phyloP scores from a whole-genome alignment of 2,888 invertebrate species.

The Leptarthrus brevirostris region DNA sequence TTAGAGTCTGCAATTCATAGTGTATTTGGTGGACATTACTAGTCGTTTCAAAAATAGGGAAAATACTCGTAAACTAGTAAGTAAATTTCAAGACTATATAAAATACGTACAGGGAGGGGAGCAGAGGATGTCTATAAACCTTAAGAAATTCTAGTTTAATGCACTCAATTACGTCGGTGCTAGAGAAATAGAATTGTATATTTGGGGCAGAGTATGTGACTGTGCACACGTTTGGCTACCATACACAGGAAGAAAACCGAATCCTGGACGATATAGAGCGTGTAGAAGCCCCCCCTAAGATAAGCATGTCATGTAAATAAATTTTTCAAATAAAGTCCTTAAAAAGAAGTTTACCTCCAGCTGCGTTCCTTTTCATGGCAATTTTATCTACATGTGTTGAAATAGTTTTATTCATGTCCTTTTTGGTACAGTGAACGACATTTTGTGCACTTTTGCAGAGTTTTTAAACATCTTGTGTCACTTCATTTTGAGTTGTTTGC shows the following conservation, averaged over 20 bases:
- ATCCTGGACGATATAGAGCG: too few species aligned
- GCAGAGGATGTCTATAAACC: background rate
- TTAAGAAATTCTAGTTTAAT: background rate
- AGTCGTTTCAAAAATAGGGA: background rate
- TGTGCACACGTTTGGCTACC: background rate
- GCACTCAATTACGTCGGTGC: background rate
- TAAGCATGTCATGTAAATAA: slow-evolving; percentile 11
- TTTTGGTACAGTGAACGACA: too few species aligned
- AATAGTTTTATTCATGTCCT: background rate
- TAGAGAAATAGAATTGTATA: background rate
- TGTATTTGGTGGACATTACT: background rate
- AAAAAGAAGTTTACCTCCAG: background rate
- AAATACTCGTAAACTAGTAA: slow-evolving; percentile 11
- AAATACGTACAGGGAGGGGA: too few species aligned
- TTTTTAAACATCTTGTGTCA: too few species aligned
- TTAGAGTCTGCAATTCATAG: background rate
- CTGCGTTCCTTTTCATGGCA: background rate
- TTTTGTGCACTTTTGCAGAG: too few species aligned
- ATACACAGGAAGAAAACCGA: background rate
- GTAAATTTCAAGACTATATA: slow-evolving; percentile 9
- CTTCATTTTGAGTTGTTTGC: too few species aligned
- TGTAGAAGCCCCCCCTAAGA: too few species aligned
- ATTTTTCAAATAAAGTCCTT: slow-evolving; percentile 11
- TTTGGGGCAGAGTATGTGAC: background rate
- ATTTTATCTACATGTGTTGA: background rate